Conservation (phyloP, 2,797 vertebrate species). For the Siniperca obscura region DNA sequence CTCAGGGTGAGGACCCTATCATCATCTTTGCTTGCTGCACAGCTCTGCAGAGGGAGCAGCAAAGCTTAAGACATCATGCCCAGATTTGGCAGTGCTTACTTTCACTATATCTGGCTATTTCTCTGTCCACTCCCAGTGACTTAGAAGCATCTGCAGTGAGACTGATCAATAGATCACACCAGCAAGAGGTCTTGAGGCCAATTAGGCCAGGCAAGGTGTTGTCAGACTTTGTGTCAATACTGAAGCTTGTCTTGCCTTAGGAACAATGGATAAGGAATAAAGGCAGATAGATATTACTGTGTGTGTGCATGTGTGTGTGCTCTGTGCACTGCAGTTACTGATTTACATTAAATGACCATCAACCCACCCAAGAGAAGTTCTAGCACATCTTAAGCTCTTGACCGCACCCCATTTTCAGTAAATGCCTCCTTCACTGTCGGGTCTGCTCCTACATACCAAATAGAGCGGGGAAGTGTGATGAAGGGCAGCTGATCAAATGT, state of each 20-base stretch:
- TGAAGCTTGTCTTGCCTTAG: constrained; percentile 65
- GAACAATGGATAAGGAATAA: constrained; percentile 64
- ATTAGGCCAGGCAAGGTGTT: constrained; percentile 72
- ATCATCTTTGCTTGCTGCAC: constrained; percentile 57
- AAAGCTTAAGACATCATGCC: constrained; percentile 73
- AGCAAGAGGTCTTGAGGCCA: constrained; percentile 79
- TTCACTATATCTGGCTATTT: constrained; percentile 61
- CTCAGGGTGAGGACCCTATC: constrained; percentile 69
- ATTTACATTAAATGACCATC: constrained; percentile 64
- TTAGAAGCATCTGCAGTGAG: constrained; percentile 67
- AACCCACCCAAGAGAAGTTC: constrained; percentile 49
- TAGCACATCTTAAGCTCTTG: constrained; percentile 57
- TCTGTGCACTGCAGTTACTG: constrained; percentile 20
- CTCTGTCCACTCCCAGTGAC: constrained; percentile 62
- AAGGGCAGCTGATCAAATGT: constrained; percentile 64
- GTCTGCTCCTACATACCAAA: constrained; percentile 70
- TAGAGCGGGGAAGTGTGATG: constrained; percentile 55
- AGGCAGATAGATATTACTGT: constrained; percentile 40
- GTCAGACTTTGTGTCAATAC: constrained; percentile 74
- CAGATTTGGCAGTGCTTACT: constrained; percentile 67
- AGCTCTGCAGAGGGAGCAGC: constrained; percentile 50
- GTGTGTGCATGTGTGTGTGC: not conserved
- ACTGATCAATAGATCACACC: constrained; percentile 79
- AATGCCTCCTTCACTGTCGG: constrained; percentile 66
- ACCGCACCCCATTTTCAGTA: constrained; percentile 68